Evolutionary conservation across 2,888 invertebrate species (phyloP), one percentile per base, ranked within the genome.

Genomic region (Limnephilus marmoratus): DNA sequence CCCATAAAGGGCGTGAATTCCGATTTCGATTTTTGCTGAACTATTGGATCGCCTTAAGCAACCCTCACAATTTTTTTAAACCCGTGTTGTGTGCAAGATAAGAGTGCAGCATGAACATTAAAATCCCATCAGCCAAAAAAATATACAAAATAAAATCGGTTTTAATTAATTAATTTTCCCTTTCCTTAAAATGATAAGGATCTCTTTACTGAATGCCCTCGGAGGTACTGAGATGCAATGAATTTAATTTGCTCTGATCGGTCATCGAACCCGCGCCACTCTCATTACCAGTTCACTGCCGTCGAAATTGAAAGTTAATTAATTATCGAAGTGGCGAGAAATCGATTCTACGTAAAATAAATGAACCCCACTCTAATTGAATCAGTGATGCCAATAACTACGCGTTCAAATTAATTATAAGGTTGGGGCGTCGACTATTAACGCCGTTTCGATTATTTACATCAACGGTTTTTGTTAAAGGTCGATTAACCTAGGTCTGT

Each of bases 251-350:
- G 37, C 41, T 29, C 41, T 29, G 45, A 29, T 45, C 85, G 90
- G 90, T 90, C 91, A 81, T 82, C 90, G 90, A 90, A 81, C 93
- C 41, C 34, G 68, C 49, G 29, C 81, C 88, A 53, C 49, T 86
- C 89, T 91, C 91, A 53, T 90, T 92, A 91, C 87, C 68, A 91
- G 85, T 92, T 90, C 89, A 83, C 45, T 45, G 92, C 90, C 34
- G 68, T 53, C 85, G 93, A 92, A 93, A 93, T 90, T 93, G 93
- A 93, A 93, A 93, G 93, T 93, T 89, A 68, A 93, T 93, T 93
- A 93, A 93, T 93, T 92, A 93, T 92, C 89, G 31, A 92, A 89
- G 90, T 92, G 24, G 45, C 90, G 37, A 91, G 90, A 90, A 88
- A 29, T 92, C 90, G 88, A 83, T n/a, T 29, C 24, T 91, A 31